phyloP scores from a whole-genome alignment of 2,797 vertebrate species.

The Dicrostonyx torquatus region DNA sequence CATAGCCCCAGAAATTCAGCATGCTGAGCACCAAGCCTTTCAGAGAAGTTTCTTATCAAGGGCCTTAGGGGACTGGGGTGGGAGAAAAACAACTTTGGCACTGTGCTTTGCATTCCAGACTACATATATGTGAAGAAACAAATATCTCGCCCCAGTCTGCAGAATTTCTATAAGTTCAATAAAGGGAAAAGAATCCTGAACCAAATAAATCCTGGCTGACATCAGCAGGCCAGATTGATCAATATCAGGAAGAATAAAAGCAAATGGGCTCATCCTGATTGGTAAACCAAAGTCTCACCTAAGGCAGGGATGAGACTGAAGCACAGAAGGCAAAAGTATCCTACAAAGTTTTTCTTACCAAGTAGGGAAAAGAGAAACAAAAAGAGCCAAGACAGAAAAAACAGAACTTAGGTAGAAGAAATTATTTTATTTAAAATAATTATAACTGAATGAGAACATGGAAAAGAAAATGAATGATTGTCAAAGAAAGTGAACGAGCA shows the following conservation, averaged over 20 bases:
- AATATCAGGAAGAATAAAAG: not conserved
- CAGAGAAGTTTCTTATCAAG: not conserved
- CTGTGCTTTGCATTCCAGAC: not conserved
- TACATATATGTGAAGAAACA: not conserved
- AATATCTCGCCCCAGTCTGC: not conserved
- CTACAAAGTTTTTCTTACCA: not conserved
- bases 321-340: not conserved
- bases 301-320: not conserved
- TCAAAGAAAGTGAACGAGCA: conserved; percentile 1
- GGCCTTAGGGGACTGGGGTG: not conserved
- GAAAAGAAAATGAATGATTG: not conserved
- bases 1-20: not conserved
- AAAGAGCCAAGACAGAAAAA: not conserved
- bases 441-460: not conserved
- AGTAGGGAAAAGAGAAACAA: not conserved
- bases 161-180: not conserved
- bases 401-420: not conserved
- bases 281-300: not conserved
- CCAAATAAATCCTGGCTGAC: not conserved
- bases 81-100: not conserved
- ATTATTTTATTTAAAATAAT: conserved; percentile 18
- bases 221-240: not conserved
- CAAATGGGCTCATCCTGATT: not conserved
- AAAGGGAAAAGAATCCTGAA: not conserved
- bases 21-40: not conserved